These are phyloP conservation scores for Temnothorax ravouxi DNA, from an alignment of 2,888 invertebrate species.

Conservation along the genomic window DNA sequence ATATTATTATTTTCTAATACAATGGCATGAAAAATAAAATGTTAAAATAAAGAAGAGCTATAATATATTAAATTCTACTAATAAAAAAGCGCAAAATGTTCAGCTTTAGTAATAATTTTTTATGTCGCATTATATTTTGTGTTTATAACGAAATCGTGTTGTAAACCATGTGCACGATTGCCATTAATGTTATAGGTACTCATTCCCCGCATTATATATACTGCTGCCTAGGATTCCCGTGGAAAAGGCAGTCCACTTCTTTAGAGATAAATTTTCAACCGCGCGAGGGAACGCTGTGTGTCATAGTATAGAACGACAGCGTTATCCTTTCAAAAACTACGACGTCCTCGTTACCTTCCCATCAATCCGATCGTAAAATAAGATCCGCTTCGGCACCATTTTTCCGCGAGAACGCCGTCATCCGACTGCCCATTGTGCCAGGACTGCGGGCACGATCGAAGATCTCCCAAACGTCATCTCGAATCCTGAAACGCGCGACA, in stretches of 20 bases:
- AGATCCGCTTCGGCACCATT: constrained; percentile 54
- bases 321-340: constrained; percentile 52
- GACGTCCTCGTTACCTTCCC: constrained; percentile 54
- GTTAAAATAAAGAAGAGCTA: neutral
- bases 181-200: neutral
- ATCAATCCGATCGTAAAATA: constrained; percentile 50
- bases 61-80: neutral
- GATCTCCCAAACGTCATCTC: constrained; percentile 51
- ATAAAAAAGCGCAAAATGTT: neutral
- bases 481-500: constrained; percentile 51
- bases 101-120: neutral
- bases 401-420: constrained; percentile 29
- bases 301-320: neutral
- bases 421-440: constrained; percentile 48
- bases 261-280: constrained; percentile 34
- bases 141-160: neutral
- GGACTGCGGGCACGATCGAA: constrained; percentile 36
- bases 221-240: neutral
- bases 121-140: neutral
- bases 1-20: neutral
- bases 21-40: neutral
- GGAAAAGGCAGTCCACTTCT: neutral
- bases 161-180: neutral
- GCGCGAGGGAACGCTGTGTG: neutral
- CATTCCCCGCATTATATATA: neutral